phyloP scores from a whole-genome alignment of 2,797 vertebrate species.

The Periophthalmus magnuspinnatus region DNA sequence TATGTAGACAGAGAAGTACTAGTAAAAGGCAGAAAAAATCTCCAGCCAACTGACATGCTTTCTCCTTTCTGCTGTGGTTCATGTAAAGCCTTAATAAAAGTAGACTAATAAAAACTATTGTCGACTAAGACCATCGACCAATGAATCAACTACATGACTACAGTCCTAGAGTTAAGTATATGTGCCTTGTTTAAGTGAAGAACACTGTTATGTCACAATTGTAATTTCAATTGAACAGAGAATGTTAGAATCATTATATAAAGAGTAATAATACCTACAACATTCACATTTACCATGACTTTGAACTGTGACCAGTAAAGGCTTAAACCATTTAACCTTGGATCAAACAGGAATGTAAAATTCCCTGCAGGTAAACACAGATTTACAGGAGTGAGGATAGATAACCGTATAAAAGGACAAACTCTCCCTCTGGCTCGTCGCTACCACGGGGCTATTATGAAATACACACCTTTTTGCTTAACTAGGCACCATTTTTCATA shows the following conservation, averaged over 20 bases:
- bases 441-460: background rate
- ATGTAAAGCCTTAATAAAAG: too few relatives aligned
- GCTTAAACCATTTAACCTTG: constrained; percentile 9
- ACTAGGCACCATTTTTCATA: background rate
- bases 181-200: background rate
- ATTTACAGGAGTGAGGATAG: constrained; percentile 1
- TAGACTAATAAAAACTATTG: too few relatives aligned
- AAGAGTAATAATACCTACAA: background rate
- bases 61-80: too few relatives aligned
- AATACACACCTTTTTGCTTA: constrained; percentile 5
- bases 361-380: constrained; percentile 3
- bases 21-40: too few relatives aligned
- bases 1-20: too few relatives aligned
- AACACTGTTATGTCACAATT: background rate
- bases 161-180: too few relatives aligned
- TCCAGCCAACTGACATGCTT: too few relatives aligned
- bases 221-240: background rate
- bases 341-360: background rate
- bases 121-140: too few relatives aligned
- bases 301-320: constrained; percentile 5
- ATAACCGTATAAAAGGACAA: constrained; percentile 8
- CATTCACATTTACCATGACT: background rate
- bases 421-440: background rate
- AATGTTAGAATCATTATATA: background rate
- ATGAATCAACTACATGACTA: too few relatives aligned